phyloP scores from a whole-genome alignment of 2,113 vertebrate genomes.

The Prionailurus viverrinus region DNA sequence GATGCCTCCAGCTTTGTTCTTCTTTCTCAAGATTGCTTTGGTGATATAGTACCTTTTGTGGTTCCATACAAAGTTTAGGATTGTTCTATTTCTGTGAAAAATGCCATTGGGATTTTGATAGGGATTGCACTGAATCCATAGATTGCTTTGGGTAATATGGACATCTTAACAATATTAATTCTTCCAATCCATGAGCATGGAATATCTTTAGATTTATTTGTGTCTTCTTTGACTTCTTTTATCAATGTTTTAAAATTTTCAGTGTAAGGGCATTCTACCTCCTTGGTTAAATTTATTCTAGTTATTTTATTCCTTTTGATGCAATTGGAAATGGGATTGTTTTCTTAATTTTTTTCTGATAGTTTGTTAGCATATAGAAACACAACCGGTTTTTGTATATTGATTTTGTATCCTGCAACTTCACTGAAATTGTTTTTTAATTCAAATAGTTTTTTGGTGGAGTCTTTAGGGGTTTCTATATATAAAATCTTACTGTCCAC shows the following conservation, averaged over 20 bases:
- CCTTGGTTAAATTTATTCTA: background rate
- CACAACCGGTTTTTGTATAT: background rate
- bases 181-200: background rate
- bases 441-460: background rate
- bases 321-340: background rate
- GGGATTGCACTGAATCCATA: background rate
- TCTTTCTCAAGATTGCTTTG: background rate
- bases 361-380: background rate
- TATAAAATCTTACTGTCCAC: background rate
- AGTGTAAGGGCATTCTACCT: background rate
- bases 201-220: background rate
- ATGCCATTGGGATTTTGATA: background rate
- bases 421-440: background rate
- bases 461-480: background rate
- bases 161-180: background rate
- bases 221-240: background rate
- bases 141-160: background rate
- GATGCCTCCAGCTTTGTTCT: background rate
- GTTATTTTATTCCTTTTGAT: background rate
- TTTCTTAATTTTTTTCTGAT: background rate
- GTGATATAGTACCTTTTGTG: background rate
- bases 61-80: background rate
- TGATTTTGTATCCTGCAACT: background rate
- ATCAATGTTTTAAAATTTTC: background rate
- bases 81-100: background rate